Conservation (phyloP, 1,140 invertebrate genomes). For the Alviniconcha marisindica region DNA sequence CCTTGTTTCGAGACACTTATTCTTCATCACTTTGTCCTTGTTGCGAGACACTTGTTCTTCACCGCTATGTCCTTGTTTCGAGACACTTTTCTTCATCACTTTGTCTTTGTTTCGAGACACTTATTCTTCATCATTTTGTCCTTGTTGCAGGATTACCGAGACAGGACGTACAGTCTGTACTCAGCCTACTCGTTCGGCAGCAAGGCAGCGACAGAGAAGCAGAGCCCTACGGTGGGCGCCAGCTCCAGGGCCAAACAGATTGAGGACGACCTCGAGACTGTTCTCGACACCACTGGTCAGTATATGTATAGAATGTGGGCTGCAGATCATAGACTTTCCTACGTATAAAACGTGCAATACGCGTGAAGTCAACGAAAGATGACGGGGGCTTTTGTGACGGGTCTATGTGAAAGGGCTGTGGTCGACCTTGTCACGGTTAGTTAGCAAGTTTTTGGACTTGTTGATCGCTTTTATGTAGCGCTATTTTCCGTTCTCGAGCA, state of each 20-base stretch:
- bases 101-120: background rate
- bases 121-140: background rate
- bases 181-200: conserved; percentile 31
- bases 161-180: conserved; percentile 32
- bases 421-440: no score
- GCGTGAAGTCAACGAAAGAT: no score
- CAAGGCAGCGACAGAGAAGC: background rate
- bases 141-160: background rate
- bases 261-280: conserved; percentile 63
- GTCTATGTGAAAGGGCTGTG: no score
- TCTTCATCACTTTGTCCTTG: background rate
- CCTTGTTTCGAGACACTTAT: background rate
- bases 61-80: background rate
- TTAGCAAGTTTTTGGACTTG: no score
- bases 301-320: no score
- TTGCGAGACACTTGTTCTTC: background rate
- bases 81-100: background rate
- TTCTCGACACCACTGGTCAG: conserved; percentile 56
- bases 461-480: no score
- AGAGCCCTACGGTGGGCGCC: background rate
- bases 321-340: no score
- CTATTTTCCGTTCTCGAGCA: no score
- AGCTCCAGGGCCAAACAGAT: background rate
- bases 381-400: no score
- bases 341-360: no score